These are phyloP conservation scores for Oreochromis niloticus DNA, from an alignment of 2,113 vertebrate genomes.

Conservation along the genomic window DNA sequence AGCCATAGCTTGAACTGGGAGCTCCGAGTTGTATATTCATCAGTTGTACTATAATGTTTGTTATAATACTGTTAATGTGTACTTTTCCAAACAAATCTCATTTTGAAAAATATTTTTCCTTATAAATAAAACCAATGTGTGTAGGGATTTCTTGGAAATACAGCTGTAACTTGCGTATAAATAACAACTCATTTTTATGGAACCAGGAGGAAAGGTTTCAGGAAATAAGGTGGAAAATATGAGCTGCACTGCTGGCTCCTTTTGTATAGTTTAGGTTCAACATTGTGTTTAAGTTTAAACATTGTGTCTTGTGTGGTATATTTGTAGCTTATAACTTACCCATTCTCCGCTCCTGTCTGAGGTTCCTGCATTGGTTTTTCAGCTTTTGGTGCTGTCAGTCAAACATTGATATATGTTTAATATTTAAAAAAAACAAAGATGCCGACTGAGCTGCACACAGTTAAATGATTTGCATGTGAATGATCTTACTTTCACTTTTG, in stretches of 20 bases:
- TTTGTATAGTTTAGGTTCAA: neutral
- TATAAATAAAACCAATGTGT: neutral
- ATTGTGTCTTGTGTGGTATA: neutral
- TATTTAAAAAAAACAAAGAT: neutral
- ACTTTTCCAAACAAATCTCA: neutral
- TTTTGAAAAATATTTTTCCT: neutral
- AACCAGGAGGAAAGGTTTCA: neutral
- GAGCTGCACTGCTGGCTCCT: neutral
- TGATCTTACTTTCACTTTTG: constrained; percentile 26
- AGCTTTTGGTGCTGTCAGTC: constrained; percentile 23
- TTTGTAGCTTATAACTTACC: constrained; percentile 18
- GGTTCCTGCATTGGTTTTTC: constrained; percentile 28
- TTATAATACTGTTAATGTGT: neutral
- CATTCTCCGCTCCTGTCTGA: neutral
- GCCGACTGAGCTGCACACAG: neutral
- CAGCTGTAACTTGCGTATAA: neutral
- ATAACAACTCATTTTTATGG: fast-evolving
- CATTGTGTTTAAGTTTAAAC: neutral
- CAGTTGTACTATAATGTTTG: neutral
- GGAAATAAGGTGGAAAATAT: neutral
- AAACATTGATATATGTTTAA: neutral
- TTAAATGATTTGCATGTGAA: fast-evolving
- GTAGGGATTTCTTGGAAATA: neutral
- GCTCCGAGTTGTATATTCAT: neutral
- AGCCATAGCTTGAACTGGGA: neutral